Conservation (phyloP, 2,113 vertebrate genomes). For the Notiomystis cincta region DNA sequence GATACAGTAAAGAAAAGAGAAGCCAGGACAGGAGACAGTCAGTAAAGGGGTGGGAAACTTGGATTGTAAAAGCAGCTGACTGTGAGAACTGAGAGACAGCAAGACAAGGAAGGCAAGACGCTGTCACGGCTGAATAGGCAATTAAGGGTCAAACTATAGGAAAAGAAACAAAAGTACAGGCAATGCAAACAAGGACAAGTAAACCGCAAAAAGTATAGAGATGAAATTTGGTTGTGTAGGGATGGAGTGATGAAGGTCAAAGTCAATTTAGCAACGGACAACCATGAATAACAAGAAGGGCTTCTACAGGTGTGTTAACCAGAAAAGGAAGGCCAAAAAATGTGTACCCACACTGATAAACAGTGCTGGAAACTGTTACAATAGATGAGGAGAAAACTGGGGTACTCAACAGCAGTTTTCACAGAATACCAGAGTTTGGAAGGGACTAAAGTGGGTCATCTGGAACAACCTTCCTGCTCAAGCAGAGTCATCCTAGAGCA, state of each 20-base stretch:
- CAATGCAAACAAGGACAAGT: not conserved
- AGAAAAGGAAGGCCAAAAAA: not conserved
- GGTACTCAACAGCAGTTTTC: not conserved
- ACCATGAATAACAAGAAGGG: not conserved
- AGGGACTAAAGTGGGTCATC: not conserved
- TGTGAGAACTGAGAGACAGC: not conserved
- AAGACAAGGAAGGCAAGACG: not conserved
- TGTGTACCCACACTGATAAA: not conserved
- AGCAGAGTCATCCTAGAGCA: not conserved
- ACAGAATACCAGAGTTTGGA: not conserved
- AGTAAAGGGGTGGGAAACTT: not conserved
- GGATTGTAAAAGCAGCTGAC: not conserved
- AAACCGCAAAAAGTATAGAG: not conserved
- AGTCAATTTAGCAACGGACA: not conserved
- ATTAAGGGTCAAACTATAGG: not conserved
- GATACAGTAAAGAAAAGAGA: not conserved
- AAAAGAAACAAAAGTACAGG: not conserved
- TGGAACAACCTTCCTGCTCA: not conserved
- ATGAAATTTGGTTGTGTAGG: not conserved
- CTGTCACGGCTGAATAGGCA: not conserved
- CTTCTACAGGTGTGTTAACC: not conserved
- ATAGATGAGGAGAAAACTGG: not conserved
- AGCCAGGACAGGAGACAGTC: not conserved
- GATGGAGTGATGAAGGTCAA: not conserved
- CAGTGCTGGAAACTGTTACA: not conserved